Percentiles rank a stretch among this genome's conserved stretches.
These are phyloP conservation scores for Sycophila texana DNA, from an alignment of 2,888 invertebrate genomes.

Conservation along the genomic window DNA sequence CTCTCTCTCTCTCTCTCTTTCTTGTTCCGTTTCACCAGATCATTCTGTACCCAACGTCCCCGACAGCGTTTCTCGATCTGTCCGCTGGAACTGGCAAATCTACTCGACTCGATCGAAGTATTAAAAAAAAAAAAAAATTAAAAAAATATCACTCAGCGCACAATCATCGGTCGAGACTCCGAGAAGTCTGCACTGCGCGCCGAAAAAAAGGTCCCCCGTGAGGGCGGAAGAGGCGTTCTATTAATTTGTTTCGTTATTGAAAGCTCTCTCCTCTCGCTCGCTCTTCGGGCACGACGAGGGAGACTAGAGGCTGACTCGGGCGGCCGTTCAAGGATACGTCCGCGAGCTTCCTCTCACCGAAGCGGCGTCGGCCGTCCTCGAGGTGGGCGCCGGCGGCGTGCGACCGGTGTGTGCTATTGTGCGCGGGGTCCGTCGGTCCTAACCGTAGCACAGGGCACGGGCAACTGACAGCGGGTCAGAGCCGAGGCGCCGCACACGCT, in stretches of 20 bases:
- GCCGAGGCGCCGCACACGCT: constrained; percentile 68
- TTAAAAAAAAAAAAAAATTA: not conserved
- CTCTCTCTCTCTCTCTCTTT: constrained; percentile 30
- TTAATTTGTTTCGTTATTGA: no score
- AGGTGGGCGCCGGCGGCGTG: not conserved
- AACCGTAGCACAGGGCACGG: constrained; percentile 75
- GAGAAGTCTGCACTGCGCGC: not conserved
- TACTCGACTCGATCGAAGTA: not conserved
- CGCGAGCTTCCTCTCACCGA: constrained; percentile 9
- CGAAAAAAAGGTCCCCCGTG: not conserved
- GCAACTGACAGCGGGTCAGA: constrained; percentile 72
- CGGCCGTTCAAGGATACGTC: constrained; percentile 17
- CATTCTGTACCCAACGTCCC: constrained; percentile 62
- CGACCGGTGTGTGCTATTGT: constrained; percentile 28
- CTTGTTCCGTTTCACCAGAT: constrained; percentile 63
- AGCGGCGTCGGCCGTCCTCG: no score
- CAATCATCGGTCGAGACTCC: not conserved
- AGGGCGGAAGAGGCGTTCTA: no score
- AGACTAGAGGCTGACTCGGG: constrained; percentile 7
- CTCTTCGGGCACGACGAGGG: not conserved
- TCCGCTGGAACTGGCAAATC: not conserved
- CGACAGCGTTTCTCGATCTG: not conserved
- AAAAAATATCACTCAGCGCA: not conserved
- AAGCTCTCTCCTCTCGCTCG: not conserved
- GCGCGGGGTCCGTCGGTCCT: constrained; percentile 67